Evolutionary conservation across 2,113 vertebrate species (phyloP).

Genomic region (Cinclus cinclus): DNA sequence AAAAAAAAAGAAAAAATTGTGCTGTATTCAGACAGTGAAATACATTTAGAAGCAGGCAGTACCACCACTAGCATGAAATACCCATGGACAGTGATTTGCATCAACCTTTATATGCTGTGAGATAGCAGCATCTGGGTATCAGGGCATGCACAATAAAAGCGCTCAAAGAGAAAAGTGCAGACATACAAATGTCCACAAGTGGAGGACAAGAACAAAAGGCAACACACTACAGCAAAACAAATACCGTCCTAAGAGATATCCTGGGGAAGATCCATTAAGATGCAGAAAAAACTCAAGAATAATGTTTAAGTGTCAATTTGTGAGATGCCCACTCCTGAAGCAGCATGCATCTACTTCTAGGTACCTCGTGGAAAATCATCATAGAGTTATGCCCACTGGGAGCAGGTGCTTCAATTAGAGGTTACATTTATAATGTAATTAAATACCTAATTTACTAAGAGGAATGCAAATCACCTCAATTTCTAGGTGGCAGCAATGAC

Average conservation of each 20-base stretch:
- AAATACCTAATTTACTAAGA: slow-evolving; percentile 48
- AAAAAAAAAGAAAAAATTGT: not conserved
- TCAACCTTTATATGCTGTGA: not conserved
- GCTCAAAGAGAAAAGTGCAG: not conserved
- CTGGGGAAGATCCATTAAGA: not conserved
- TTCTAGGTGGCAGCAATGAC: not conserved
- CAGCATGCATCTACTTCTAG: slow-evolving; percentile 12
- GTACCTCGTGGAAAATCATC: not conserved
- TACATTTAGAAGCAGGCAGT: not conserved
- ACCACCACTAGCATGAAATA: not conserved
- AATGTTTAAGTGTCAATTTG: slow-evolving; percentile 23
- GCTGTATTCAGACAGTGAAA: not conserved
- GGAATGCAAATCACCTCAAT: slow-evolving; percentile 33
- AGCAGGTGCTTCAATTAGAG: slow-evolving; percentile 46
- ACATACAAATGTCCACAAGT: not conserved
- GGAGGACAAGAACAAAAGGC: not conserved
- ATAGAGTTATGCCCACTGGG: not conserved
- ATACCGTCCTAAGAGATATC: not conserved
- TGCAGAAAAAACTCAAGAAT: not conserved
- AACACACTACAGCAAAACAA: not conserved
- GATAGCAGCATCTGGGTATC: too few species aligned
- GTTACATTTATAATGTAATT: slow-evolving; percentile 67
- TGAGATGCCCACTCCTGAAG: not conserved
- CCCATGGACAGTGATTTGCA: not conserved
- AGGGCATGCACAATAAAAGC: not conserved